Evolutionary conservation across 2,113 vertebrate species (phyloP), one percentile per base, ranked within the genome.

Genomic region (Seriola rivoliana): DNA sequence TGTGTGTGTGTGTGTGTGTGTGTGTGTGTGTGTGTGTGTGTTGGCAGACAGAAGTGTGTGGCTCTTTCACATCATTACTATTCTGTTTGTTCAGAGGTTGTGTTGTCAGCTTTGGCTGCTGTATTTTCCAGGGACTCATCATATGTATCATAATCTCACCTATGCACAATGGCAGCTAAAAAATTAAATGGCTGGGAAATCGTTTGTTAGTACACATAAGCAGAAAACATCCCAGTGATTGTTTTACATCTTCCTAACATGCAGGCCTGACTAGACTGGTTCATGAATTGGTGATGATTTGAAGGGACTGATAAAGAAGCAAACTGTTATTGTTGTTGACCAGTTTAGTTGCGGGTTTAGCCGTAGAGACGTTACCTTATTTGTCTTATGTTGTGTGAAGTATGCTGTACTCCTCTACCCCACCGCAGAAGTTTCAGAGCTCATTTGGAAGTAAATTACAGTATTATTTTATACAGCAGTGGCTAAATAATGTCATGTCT

Each of bases 401-500:
- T 6, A 48, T 21, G 29, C 69, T 57, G 36, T 46, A 48, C 52
- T 87, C 71, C 68, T 88, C 80, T 71, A 34, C 67, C 44, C 52
- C 63, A 67, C 55, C 29, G 50, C 25, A 46, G 60, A 70, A n/a
- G 60, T 34, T 59, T 63, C 16, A 38, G 52, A 50, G 19, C 63
- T 77, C 42, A 34, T 81, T 76, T 60, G 29, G 54, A 48, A 32
- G 19, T 81, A 55, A 59, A 65, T 82, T 4, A 58, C 21, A 36
- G 44, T 42, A 44, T 84, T 73, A 63, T 64, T 71, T 58, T n/a
- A 36, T 63, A 63, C 69, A 29, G 12, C 48, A 44, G n/a, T 71
- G 70, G 81, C 72, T 84, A 71, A 81, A 75, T 75, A 58, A 55
- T 50, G 34, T 59, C 5, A 52, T 72, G 13, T 36, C 16, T 72